Evolutionary conservation across 2,888 invertebrate genomes (phyloP).

Genomic region (Oligia fasciuncula): DNA sequence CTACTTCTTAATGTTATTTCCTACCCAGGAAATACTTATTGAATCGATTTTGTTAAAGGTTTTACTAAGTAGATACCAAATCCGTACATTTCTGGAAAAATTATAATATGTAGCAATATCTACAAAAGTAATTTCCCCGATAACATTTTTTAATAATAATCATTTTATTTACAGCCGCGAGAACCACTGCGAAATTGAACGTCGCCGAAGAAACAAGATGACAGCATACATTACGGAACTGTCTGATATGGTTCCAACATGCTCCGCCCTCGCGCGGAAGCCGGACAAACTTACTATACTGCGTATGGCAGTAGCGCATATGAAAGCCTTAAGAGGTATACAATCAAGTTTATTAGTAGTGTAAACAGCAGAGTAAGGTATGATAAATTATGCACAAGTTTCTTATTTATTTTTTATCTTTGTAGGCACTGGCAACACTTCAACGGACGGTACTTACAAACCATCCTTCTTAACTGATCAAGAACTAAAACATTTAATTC

Average conservation of each 20-base stretch:
- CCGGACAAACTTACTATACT: conserved; percentile 99
- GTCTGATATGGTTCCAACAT: conserved; percentile 99
- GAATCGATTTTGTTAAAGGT: background rate
- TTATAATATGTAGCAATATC: background rate
- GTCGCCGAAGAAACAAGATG: conserved; percentile 99
- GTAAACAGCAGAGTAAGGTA: background rate
- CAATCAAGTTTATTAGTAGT: background rate
- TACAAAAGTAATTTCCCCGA: background rate
- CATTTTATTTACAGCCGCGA: conserved; percentile 92
- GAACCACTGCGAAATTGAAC: conserved; percentile 99
- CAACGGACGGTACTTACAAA: conserved; percentile 98
- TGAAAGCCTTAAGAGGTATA: conserved; percentile 97
- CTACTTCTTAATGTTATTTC: background rate
- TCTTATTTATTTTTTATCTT: conserved; percentile 51
- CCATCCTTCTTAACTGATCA: conserved; percentile 99
- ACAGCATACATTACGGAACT: conserved; percentile 99
- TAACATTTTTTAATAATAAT: background rate
- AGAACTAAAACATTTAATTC: conserved; percentile 99
- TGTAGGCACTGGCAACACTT: conserved; percentile 98
- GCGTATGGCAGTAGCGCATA: conserved; percentile 99
- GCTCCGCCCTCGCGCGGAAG: conserved; percentile 98
- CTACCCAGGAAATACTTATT: background rate
- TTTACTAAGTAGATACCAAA: background rate
- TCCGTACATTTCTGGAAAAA: background rate
- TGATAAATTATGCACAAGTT: conserved; percentile 6